These are phyloP conservation scores for Platyrinchus mystaceus DNA, from an alignment of 2,797 vertebrate species.

Conservation along the genomic window DNA sequence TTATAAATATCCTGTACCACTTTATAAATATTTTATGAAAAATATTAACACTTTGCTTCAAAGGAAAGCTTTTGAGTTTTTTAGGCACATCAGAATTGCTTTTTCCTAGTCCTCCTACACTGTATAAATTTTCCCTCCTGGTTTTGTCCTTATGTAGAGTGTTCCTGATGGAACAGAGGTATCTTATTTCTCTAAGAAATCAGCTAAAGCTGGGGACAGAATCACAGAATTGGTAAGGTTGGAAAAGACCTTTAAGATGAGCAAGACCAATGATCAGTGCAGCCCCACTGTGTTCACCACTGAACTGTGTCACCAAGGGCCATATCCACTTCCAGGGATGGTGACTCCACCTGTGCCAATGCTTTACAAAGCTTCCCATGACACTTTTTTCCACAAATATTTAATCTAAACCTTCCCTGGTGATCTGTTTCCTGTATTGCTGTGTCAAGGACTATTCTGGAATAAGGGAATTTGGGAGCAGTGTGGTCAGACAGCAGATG, in stretches of 20 bases:
- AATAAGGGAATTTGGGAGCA: neutral
- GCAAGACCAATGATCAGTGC: no score
- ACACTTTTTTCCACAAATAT: neutral
- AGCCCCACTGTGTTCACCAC: fast-evolving
- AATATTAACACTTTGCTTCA: neutral
- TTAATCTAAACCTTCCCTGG: neutral
- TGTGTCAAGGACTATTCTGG: neutral
- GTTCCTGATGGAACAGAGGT: neutral
- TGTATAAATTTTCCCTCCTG: neutral
- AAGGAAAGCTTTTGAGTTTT: neutral
- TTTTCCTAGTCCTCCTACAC: neutral
- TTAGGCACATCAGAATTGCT: neutral
- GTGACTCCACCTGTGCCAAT: fast-evolving
- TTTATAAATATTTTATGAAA: conserved; percentile 21
- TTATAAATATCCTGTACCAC: neutral
- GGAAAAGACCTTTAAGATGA: neutral
- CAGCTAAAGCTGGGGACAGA: neutral
- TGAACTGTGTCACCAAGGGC: fast-evolving
- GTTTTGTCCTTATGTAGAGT: neutral
- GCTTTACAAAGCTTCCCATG: neutral
- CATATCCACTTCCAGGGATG: neutral
- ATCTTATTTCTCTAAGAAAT: neutral
- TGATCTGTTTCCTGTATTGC: no score
- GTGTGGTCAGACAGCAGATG: neutral
- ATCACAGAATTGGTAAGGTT: fast-evolving